Conservation (phyloP, 2,797 vertebrate genomes). For the Poeciliopsis paucimaculata region DNA sequence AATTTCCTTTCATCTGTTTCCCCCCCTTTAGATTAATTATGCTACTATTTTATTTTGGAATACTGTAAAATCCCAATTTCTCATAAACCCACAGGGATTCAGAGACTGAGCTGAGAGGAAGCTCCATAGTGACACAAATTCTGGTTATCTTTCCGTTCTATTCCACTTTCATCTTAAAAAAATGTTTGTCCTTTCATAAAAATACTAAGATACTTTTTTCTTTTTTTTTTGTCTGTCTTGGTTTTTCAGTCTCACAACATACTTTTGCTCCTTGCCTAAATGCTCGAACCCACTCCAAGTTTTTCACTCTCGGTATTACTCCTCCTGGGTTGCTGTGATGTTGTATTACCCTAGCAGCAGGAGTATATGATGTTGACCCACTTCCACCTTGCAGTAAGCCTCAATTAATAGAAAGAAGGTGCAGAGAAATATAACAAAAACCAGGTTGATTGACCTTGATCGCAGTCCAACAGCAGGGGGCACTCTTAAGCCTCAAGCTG, state of each 20-base stretch:
- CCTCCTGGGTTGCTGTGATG: constrained; percentile 43
- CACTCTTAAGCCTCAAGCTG: constrained; percentile 75
- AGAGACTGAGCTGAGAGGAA: not conserved
- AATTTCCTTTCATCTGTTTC: not conserved
- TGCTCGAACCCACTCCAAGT: constrained; percentile 25
- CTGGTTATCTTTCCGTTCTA: constrained; percentile 13
- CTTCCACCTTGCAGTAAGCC: constrained; percentile 56
- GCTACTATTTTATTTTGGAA: not conserved
- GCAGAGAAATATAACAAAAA: constrained; percentile 38
- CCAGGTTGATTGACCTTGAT: constrained; percentile 44
- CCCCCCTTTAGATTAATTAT: not conserved
- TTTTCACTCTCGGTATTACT: constrained; percentile 25
- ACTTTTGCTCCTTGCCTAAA: constrained; percentile 35
- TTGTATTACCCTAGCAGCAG: constrained; percentile 64
- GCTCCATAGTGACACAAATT: constrained; percentile 14
- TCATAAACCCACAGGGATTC: not conserved
- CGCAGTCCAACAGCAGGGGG: constrained; percentile 73
- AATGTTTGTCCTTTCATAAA: constrained; percentile 30
- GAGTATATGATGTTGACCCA: constrained; percentile 56
- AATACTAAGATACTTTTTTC: constrained; percentile 15
- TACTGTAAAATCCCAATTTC: not conserved
- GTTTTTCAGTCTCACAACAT: constrained; percentile 17
- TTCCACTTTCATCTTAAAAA: constrained; percentile 9
- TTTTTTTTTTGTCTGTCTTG: constrained; percentile 18
- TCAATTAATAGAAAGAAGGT: constrained; percentile 61